phyloP scores from a whole-genome alignment of 2,888 invertebrate genomes.

The Diabrotica balteata region DNA sequence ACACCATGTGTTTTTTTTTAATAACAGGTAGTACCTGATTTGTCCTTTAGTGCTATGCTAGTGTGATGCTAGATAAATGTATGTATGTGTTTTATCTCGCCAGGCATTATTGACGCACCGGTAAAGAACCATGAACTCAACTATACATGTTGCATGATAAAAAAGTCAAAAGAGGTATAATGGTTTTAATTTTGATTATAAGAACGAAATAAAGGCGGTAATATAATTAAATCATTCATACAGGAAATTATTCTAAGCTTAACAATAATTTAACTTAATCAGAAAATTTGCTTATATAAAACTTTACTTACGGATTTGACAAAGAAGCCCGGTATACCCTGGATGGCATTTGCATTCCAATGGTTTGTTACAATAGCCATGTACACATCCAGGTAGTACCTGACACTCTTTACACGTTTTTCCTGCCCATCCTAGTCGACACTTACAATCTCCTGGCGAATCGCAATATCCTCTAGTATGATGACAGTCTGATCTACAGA shows the following conservation, averaged over 20 bases:
- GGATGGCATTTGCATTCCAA: constrained; percentile 89
- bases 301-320: constrained; percentile 79
- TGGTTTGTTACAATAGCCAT: constrained; percentile 89
- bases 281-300: too few relatives aligned
- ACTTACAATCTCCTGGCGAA: constrained; percentile 85
- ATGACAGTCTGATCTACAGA: constrained; percentile 87
- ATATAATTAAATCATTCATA: not conserved
- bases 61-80: too few relatives aligned
- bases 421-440: constrained; percentile 91
- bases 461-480: constrained; percentile 86
- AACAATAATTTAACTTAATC: not conserved
- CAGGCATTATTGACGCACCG: too few relatives aligned
- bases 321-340: constrained; percentile 90
- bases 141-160: too few relatives aligned
- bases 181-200: too few relatives aligned
- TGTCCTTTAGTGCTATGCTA: too few relatives aligned
- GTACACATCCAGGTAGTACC: constrained; percentile 87
- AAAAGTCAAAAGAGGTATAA: too few relatives aligned
- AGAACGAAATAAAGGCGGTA: too few relatives aligned
- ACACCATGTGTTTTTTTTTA: too few relatives aligned
- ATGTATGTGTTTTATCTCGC: too few relatives aligned
- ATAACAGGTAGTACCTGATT: too few relatives aligned
- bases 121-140: too few relatives aligned
- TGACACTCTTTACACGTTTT: constrained; percentile 86
- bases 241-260: not conserved